Conservation (phyloP, 2,797 vertebrate genomes). For the Malacoctenus gilli region DNA sequence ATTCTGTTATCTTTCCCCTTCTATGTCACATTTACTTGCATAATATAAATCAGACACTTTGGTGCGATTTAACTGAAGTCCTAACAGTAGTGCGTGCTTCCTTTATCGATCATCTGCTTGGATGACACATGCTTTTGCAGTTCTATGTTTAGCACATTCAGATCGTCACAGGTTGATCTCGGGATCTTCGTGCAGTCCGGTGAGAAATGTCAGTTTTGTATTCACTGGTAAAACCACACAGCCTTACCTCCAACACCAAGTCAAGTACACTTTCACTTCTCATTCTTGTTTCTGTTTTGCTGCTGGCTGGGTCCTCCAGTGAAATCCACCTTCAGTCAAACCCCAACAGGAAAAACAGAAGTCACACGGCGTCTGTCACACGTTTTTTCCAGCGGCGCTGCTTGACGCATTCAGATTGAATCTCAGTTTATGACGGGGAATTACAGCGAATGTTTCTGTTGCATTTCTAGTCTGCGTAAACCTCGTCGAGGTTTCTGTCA, state of each 20-base stretch:
- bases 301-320: not conserved
- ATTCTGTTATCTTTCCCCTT: slow-evolving; percentile 17
- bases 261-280: slow-evolving; percentile 46
- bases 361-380: not conserved
- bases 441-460: no score
- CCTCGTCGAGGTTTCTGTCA: no score
- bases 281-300: slow-evolving; percentile 19
- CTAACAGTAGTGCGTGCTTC: not conserved
- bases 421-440: no score
- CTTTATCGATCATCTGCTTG: not conserved
- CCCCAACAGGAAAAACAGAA: not conserved
- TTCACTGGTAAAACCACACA: not conserved
- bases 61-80: not conserved
- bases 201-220: not conserved
- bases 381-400: not conserved
- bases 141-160: no score
- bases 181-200: not conserved
- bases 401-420: not conserved
- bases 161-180: not conserved
- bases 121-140: not conserved
- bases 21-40: slow-evolving; percentile 20
- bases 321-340: not conserved
- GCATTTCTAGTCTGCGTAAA: not conserved
- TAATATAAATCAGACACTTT: not conserved
- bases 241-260: not conserved